Base-by-base conservation (phyloP, 2,797 vertebrate species). In the Anolis apletophallus region DNA sequence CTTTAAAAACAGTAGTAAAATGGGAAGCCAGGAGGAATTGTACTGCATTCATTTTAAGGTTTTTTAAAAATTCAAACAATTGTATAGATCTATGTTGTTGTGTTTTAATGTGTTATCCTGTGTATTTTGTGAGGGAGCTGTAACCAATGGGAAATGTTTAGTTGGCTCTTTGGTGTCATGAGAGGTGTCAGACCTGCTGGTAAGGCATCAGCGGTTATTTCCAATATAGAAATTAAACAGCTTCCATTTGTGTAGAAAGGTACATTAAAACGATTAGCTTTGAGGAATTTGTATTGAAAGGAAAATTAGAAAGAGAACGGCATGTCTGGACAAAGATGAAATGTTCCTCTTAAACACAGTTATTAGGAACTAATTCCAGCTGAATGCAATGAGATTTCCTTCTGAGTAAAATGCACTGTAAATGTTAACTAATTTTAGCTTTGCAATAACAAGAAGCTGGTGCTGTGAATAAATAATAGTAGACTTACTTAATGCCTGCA, bases 1-100 rank as follows among this genome's bases (percentile, higher is more conserved):
- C 80, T 88, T 76, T 80, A 88, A 89, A 91, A 77, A 81, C 0
- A 29, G 14, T 23, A 61, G 21, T 61, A 61, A 61, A 61, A 26
- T 21, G 19, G 0, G 36, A 87, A 50, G 23, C 87, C 32, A 8
- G 73, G 29, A 26, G 13, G 23, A 64, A 73, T 83, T 87, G 52
- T 36, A 8, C 4, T 29, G 0, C 57, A n/a, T 81, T 88, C 71
- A 34, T 68, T 84, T 81, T 80, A 85, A 88, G 50, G 67, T 55
- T 3, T 46, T 74, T 61, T 9, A 40, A 40, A 82, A 71, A 85
- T 78, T n/a, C 59, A 87, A 85, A 83, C 72, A 1, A 80, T 80
- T 26, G 71, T 82, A 12, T 67, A 78, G 88, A 64, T 40, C 40
- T 83, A 40, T 32, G 40, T 78, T 88, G 5, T 8, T 81, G 29